A percentile compares a stretch with the other conserved stretches of the same genome.
Evolutionary conservation across 1,140 invertebrate species (phyloP).

Genomic region (Colletes latitarsis): DNA sequence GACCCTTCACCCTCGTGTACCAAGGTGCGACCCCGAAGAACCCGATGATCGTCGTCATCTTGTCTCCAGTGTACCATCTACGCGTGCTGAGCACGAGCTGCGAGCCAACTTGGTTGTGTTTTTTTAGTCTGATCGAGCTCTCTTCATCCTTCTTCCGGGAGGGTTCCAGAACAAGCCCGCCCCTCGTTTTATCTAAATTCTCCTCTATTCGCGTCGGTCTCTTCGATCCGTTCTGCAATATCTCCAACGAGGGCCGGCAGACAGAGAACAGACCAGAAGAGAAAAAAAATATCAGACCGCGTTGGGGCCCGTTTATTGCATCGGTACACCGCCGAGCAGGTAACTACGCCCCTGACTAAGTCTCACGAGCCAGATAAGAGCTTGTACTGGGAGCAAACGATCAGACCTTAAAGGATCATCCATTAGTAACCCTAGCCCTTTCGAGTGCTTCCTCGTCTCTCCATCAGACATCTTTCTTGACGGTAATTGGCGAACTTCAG

Average conservation of each 20-base stretch:
- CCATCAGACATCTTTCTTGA: conserved; percentile 21
- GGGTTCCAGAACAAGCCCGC: conserved; percentile 9
- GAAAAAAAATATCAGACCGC: not conserved
- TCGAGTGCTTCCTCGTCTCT: conserved; percentile 15
- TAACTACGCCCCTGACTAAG: conserved; percentile 36
- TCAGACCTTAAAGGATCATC: conserved; percentile 29
- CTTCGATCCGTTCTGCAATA: conserved; percentile 11
- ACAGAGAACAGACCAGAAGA: not conserved
- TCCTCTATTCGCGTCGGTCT: conserved; percentile 10
- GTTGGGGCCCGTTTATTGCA: conserved; percentile 37
- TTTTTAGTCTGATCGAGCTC: not conserved
- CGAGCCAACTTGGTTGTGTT: not conserved
- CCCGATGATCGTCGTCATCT: conserved; percentile 43
- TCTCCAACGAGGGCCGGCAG: conserved; percentile 1
- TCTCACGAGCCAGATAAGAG: conserved; percentile 38
- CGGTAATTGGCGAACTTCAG: conserved; percentile 51
- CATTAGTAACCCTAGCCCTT: conserved; percentile 55
- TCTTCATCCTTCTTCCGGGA: conserved; percentile 6
- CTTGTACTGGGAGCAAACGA: conserved; percentile 4
- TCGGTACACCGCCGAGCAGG: conserved; percentile 9
- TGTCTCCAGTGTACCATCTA: conserved; percentile 34
- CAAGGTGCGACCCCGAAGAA: conserved; percentile 5
- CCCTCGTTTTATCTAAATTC: conserved; percentile 49
- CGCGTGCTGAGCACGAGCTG: conserved; percentile 48
- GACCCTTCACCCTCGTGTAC: conserved; percentile 5